Base-by-base conservation (phyloP, 1,140 invertebrate genomes). In the Zeugodacus cucurbitae region DNA sequence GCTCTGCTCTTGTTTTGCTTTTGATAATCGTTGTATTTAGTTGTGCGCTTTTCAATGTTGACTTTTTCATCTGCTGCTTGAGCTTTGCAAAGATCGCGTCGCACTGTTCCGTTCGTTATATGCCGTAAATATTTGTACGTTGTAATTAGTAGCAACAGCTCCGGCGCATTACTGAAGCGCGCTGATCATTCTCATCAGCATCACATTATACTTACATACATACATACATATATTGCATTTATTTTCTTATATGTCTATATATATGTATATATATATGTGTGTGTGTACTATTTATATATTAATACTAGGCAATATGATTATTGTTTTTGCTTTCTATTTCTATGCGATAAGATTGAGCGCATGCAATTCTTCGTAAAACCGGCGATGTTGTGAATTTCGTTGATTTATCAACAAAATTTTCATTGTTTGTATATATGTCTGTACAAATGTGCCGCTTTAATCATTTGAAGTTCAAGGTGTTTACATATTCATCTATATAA, bases 141-240 rank as follows among this genome's bases (percentile, higher is more conserved):
- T 82, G 74, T 82, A 82, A 48, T 82, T 82, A 82, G 41, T 48
- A n/a, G 74, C 74, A 48, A 37, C 37, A 82, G 74, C 41, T 48
- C 37, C 34, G 74, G 74, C 44, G 41, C 74, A 48, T 82, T 48
- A 82, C 74, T 82, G 41, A 82, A 8, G 22, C 6, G 26, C 74
- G 74, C 34, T 54, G 74, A 82, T 82, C 74, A 82, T 82, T 82
- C 41, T 48, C 14, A 82, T 48, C 41, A 37, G 20, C 10, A n/a
- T n/a, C n/a, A 11, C 74, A 82, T 82, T 82, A 29, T 10, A 17
- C 32, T 20, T 5, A 17, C 32, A 70, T 17, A 37, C 10, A 32
- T 34, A 67, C 62, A 67, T 22, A 74, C 67, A 74, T 1, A 20
- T 14, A 59, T 59, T 59, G n/a, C n/a, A n/a, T n/a, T 26, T 70